Evolutionary conservation across 2,888 invertebrate species (phyloP), one percentile per base, ranked within the genome.

Genomic region (Cyrtodaria siliqua): DNA sequence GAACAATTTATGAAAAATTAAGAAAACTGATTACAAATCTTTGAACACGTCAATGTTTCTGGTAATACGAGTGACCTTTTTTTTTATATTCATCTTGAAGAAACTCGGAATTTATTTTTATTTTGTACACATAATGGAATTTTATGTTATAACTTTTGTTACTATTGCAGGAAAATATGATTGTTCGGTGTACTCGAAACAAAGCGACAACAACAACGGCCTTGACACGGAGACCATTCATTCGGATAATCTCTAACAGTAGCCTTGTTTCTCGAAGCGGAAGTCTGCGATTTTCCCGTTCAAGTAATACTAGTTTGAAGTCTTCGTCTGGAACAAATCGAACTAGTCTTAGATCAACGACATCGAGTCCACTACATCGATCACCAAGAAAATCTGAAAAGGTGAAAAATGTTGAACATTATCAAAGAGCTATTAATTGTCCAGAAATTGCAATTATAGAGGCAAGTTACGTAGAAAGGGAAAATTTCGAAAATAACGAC

Each of bases 231-330:
- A 66, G 82, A 18, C 84, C 83, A 1, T 76, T 83, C 18, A 70
- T 86, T 16, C 69, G 79, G 27, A 77, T 83, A 33, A 63, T 84
- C 23, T 81, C 81, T 0, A 73, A 56, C 8, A 82, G 73, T 16
- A 77, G 76, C 9, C 70, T 71, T 18, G 59, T 60, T 1, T 80
- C 83, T 12, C 56, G 76, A 42, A 70, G 64, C 29, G 79, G 82
- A 18, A 86, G 86, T 64, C 59, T 82, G 9, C 67, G 79, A 27
- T 81, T 86, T 42, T 88, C 88, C 0, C 71, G 86, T 8, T 87
- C 87, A 1, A 86, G 80, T 33, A 85, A 84, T 68, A 81, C 79
- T 9, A 88, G 88, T 76, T 59, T 86, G 2, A 82, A 81, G 42
- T 87, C 87, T 0, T 64, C 83, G 8, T 83, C 83, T 20, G 69